Evolutionary conservation across 1,140 invertebrate species (phyloP), one percentile per base, ranked within the genome.

Genomic region (Aphaenogaster ashmeadi): DNA sequence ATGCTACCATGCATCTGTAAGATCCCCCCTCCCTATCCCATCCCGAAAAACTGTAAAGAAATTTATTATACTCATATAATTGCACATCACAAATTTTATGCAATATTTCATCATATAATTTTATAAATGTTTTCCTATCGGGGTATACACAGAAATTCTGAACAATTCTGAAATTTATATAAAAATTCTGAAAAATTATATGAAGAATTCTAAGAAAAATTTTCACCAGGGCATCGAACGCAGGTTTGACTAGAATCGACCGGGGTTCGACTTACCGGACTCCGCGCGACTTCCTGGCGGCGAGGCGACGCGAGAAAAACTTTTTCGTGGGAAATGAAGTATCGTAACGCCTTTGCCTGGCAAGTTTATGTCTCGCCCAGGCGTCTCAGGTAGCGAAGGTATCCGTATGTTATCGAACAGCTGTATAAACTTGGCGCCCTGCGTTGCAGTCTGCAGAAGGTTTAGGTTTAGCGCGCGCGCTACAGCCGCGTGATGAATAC

Each of bases 321-420:
- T 0, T 36, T 64, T 36, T 36, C 0, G n/a, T 50, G 44, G 36
- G 4, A 78, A 67, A 77, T 64, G 64, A 77, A 27, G 9, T 78
- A 38, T 13, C 44, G 47, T 56, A 44, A 78, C 52, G 18, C 33
- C 13, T 27, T 41, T 18, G 13, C 33, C 36, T 2, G 15, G 15
- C 27, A 60, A 21, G 54, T 77, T 60, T 15, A 58, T 18, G 11
- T 64, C 21, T 36, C 58, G 36, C 2, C 33, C 38, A 58, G 21
- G 38, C 56, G 33, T 60, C 41, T 79, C 75, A 56, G 54, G 56
- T 77, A 85, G 74, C 74, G 0, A 41, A 50, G 21, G 41, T 44
- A 60, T 0, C 18, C 13, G 38, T 27, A 60, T n/a, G 64, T 60
- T 81, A 87, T 81, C 85, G 47, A 81, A 44, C 64, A 81, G 64